phyloP scores from a whole-genome alignment of 2,797 vertebrate genomes.

The Arrhamphus sclerolepis region DNA sequence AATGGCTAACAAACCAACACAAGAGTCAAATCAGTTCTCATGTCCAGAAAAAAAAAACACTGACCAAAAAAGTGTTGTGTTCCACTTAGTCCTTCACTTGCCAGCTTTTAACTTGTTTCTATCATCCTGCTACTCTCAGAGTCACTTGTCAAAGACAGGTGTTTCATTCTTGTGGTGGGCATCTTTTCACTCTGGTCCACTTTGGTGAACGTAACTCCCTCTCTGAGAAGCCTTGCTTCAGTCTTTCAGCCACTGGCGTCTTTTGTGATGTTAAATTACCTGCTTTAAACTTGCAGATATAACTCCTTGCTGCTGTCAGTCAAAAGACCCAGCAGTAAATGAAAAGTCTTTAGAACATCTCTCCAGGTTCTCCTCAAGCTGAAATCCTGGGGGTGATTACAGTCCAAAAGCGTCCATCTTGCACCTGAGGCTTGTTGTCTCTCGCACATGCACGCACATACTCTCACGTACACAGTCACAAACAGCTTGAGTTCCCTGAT shows the following conservation, averaged over 20 bases:
- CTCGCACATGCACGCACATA: slow-evolving; percentile 8
- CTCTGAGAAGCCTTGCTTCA: slow-evolving; percentile 21
- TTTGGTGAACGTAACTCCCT: slow-evolving; percentile 26
- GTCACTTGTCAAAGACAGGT: slow-evolving; percentile 36
- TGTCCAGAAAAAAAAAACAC: slow-evolving; percentile 44
- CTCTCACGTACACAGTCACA: slow-evolving; percentile 19
- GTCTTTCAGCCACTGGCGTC: slow-evolving; percentile 12
- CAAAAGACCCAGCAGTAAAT: slow-evolving; percentile 44
- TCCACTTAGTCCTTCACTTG: slow-evolving; percentile 21
- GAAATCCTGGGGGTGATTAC: slow-evolving; percentile 54
- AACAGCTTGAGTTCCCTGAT: slow-evolving; percentile 40
- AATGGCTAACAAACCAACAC: slow-evolving; percentile 38
- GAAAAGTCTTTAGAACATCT: slow-evolving; percentile 34
- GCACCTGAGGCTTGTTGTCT: slow-evolving; percentile 50
- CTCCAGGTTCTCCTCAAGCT: slow-evolving; percentile 50
- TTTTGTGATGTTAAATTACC: slow-evolving; percentile 29
- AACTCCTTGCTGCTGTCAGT: slow-evolving; percentile 20
- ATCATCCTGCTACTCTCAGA: slow-evolving; percentile 45
- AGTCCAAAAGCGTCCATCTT: slow-evolving; percentile 52
- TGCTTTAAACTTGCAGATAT: slow-evolving; percentile 29
- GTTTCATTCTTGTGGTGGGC: slow-evolving; percentile 66
- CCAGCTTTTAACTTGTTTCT: slow-evolving; percentile 62
- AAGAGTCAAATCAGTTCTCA: slow-evolving; percentile 32
- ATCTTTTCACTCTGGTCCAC: slow-evolving; percentile 63
- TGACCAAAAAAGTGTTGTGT: slow-evolving; percentile 22